Conservation (phyloP, 1,140 invertebrate genomes). For the Papilio machaon region DNA sequence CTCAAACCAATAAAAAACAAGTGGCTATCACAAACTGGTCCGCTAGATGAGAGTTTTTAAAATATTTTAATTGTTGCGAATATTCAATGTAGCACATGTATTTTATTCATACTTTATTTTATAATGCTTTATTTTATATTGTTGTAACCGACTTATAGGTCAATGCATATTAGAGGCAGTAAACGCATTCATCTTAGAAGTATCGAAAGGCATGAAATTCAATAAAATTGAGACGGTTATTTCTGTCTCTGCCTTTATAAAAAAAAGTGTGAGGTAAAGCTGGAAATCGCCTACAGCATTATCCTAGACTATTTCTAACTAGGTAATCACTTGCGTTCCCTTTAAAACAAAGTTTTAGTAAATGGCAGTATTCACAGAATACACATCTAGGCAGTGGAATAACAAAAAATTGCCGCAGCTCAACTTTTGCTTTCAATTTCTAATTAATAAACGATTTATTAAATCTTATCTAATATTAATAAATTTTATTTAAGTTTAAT, state of each 20-base stretch:
- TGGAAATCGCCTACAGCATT: too few relatives aligned
- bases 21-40: conserved; percentile 31
- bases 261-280: too few relatives aligned
- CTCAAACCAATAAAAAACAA: conserved; percentile 28
- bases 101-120: conserved; percentile 6
- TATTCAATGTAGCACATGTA: not conserved
- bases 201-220: not conserved
- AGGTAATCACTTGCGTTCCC: too few relatives aligned
- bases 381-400: not conserved
- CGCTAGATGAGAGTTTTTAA: conserved; percentile 28
- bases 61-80: not conserved
- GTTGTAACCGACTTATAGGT: not conserved
- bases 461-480: not conserved
- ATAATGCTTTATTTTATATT: too few relatives aligned
- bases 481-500: not conserved
- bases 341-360: too few relatives aligned
- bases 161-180: not conserved
- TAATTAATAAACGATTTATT: not conserved
- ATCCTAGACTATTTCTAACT: too few relatives aligned
- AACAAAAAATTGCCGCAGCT: not conserved
- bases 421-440: not conserved
- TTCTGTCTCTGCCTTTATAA: too few relatives aligned
- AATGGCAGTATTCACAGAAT: too few relatives aligned
- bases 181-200: not conserved
- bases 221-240: not conserved